phyloP scores from a whole-genome alignment of 37 sponge, comb jelly and placozoan species.

The Hormiphora californensis region DNA sequence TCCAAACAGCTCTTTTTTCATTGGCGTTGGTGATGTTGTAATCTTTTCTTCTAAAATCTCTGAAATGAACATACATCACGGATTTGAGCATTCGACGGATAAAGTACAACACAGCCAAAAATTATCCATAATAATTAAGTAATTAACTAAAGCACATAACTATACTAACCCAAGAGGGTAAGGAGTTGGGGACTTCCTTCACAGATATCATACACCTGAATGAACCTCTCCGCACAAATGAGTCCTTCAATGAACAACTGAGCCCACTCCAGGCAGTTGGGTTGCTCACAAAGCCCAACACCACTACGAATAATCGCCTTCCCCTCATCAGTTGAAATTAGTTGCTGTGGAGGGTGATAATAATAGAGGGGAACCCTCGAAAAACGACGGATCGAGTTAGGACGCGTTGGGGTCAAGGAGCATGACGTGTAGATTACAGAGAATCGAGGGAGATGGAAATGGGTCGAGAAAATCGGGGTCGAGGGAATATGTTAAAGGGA shows the following conservation, averaged over 20 bases:
- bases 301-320: not conserved
- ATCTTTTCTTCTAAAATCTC: conserved; percentile 17
- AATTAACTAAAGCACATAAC: too few relatives aligned
- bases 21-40: not conserved
- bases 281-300: conserved; percentile 27
- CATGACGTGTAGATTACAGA: too few relatives aligned
- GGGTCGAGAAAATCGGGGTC: too few relatives aligned
- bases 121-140: not conserved
- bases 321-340: not conserved
- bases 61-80: not conserved
- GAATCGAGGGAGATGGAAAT: too few relatives aligned
- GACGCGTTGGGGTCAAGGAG: too few relatives aligned
- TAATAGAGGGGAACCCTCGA: too few relatives aligned
- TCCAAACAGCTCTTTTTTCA: conserved; percentile 41
- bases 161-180: conserved; percentile 27
- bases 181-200: not conserved
- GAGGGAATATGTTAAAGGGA: too few relatives aligned
- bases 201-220: not conserved
- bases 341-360: too few relatives aligned
- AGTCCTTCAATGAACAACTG: conserved; percentile 45
- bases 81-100: not conserved
- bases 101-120: not conserved
- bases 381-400: too few relatives aligned
- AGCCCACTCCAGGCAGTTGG: conserved; percentile 46
- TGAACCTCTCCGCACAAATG: conserved; percentile 41